Conservation (phyloP, 2,113 vertebrate species). For the Turdus rufiventris region DNA sequence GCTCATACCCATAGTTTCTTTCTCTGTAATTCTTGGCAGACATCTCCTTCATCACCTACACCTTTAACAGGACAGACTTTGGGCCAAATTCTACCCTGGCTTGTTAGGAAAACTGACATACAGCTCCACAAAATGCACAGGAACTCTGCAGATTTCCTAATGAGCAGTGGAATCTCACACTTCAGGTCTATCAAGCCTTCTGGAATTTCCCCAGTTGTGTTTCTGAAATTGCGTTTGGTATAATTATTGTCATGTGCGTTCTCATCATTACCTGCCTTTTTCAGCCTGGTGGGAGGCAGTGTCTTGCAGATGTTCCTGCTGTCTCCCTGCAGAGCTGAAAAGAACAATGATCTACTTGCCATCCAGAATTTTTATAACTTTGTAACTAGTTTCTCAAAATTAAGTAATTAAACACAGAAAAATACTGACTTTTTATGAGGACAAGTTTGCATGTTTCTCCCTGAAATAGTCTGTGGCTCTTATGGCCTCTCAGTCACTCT, state of each 20-base stretch:
- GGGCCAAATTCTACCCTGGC: neutral
- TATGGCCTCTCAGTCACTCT: neutral
- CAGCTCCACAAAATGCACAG: neutral
- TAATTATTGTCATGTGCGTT: slow-evolving; percentile 24
- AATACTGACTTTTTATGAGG: neutral
- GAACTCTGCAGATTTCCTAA: neutral
- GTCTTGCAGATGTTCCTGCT: slow-evolving; percentile 11
- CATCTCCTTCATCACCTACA: neutral
- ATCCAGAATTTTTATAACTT: slow-evolving; percentile 16
- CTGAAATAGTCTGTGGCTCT: neutral
- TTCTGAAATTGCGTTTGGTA: neutral
- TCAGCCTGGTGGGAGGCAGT: neutral
- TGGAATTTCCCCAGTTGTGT: neutral
- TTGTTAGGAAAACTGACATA: neutral
- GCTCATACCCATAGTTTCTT: rapidly evolving
- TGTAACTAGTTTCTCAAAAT: neutral
- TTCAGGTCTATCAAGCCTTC: neutral
- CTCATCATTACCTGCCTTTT: slow-evolving; percentile 38
- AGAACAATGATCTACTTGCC: neutral
- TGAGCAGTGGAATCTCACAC: neutral
- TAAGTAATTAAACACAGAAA: neutral
- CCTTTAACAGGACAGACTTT: neutral
- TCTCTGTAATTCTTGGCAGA: neutral
- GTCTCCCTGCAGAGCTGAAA: neutral
- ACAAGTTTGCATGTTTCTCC: neutral